Conservation (phyloP, 2,888 invertebrate species). For the Ichneumon xanthorius region DNA sequence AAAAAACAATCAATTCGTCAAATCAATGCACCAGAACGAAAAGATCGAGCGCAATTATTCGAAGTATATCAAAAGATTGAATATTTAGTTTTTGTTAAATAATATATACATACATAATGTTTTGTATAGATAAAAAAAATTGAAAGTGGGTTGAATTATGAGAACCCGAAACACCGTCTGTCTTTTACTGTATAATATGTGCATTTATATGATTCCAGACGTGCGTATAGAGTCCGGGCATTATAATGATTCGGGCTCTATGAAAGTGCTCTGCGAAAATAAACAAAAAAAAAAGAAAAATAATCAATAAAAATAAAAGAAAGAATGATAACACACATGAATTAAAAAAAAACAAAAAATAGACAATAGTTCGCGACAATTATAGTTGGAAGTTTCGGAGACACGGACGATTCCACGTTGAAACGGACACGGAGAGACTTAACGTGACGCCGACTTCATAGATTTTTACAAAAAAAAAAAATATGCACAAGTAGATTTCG, state of each 20-base stretch:
- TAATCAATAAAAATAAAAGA: constrained; percentile 18
- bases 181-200: constrained; percentile 84
- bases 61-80: constrained; percentile 70
- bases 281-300: constrained; percentile 63
- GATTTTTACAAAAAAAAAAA: background rate
- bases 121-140: constrained; percentile 1
- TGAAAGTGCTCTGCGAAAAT: constrained; percentile 80
- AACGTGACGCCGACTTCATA: constrained; percentile 34
- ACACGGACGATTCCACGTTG: background rate
- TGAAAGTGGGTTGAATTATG: constrained; percentile 26
- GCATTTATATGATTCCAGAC: constrained; percentile 84
- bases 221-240: constrained; percentile 83
- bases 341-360: constrained; percentile 4
- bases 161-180: constrained; percentile 68
- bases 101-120: background rate
- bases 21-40: constrained; percentile 21
- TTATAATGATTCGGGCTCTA: constrained; percentile 80
- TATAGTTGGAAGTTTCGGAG: constrained; percentile 5
- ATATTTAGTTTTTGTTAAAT: background rate
- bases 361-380: constrained; percentile 27
- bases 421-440: background rate
- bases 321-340: constrained; percentile 37
- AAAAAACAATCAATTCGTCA: constrained; percentile 1
- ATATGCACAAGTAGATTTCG: background rate
- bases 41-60: constrained; percentile 60